These are phyloP conservation scores for Delia radicum DNA, from an alignment of 1,140 invertebrate species.

Conservation along the genomic window DNA sequence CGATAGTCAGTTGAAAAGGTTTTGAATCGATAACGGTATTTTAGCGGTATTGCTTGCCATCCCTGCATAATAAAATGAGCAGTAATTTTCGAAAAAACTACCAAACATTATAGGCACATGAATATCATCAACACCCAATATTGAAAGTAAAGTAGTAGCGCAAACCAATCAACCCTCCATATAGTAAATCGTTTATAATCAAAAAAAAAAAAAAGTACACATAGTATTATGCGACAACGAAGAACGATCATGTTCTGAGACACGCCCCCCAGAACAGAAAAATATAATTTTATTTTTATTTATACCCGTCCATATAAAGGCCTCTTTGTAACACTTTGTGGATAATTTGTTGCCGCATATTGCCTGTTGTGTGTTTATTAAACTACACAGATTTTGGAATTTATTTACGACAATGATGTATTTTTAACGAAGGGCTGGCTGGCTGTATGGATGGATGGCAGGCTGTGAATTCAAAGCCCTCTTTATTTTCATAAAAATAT, in stretches of 20 bases:
- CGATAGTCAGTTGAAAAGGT: too few relatives aligned
- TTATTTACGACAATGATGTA: neutral
- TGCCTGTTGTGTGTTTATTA: neutral
- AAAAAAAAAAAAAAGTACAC: neutral
- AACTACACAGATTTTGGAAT: neutral
- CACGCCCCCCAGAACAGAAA: neutral
- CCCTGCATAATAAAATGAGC: neutral
- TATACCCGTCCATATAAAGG: neutral
- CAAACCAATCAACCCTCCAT: neutral
- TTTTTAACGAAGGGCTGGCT: neutral
- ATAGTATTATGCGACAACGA: neutral
- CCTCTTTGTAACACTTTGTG: constrained; percentile 16
- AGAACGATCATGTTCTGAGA: neutral
- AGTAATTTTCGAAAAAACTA: neutral
- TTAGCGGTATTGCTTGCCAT: too few relatives aligned
- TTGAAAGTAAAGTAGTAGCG: too few relatives aligned
- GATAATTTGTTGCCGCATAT: constrained; percentile 21
- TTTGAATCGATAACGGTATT: too few relatives aligned
- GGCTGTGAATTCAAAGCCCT: neutral
- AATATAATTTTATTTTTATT: neutral
- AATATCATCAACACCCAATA: too few relatives aligned
- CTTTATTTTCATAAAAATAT: neutral
- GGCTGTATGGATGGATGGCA: neutral
- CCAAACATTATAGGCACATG: too few relatives aligned
- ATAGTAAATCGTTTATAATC: neutral